Evolutionary conservation across 2,888 invertebrate genomes (phyloP), one percentile per base, ranked within the genome.

Genomic region (Invenusta paracnida): DNA sequence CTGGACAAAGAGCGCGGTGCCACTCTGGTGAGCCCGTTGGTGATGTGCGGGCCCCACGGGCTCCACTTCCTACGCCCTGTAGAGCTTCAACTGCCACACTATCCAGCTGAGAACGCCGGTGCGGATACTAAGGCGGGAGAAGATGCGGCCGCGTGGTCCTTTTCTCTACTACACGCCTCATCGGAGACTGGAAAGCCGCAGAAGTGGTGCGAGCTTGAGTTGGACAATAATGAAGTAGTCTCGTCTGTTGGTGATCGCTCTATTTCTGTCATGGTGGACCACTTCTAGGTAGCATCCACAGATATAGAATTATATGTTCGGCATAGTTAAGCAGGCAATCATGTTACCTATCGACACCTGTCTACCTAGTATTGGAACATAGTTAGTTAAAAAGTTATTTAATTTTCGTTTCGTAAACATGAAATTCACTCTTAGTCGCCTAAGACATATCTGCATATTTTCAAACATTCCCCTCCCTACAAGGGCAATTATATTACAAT

Each of bases 191-290:
- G 82, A 27, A 29, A 82, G 29, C 82, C 82, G 82, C 30, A 30
- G 82, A 2, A 27, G 27, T 82, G 82, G 82, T 30, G 27, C 27
- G 82, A 82, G 27, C 73, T 73, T 2, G 73, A 73, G 73, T 73
- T 73, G 73, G 73, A 73, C 73, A 73, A 73, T 23, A 73, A 73
- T 73, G 73, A 73, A 23, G 73, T 73, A 5, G 27, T 73, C 17
- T 73, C 73, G 73, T 13, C 11, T 73, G 73, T 73, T 5, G 73
- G 73, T 5, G 73, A 73, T 2, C 2, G 25, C 11, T 13, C 73
- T 23, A 82, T 96, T 67, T 95, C 96, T 85, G 96, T 96, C 86
- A 94, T 95, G 92, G 95, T 96, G 87, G 96, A 96, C 92, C 96
- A 96, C 92, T 96, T 96, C 92, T 96, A 73, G 73, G 17, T n/a